Base-by-base conservation (phyloP, 2,113 vertebrate species). In the Carollia perspicillata region DNA sequence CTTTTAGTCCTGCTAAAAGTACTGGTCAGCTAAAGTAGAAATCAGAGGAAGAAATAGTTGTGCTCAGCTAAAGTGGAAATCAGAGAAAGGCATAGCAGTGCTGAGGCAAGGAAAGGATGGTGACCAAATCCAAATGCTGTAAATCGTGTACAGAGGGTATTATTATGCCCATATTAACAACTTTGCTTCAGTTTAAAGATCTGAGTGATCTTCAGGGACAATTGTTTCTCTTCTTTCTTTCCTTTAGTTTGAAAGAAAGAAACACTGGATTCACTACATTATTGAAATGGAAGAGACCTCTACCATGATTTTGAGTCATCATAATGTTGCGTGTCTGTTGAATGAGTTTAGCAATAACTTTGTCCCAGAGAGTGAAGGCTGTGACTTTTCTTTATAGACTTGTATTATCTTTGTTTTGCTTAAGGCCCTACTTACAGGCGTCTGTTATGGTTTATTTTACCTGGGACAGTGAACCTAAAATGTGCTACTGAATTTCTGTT, bases 391-490 rank as follows among this genome's bases (percentile, higher is more conserved):
- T 66, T 95, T 95, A 78, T 53, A 77, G 28, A 84, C 14, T 69
- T 90, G 9, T 66, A 53, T 96, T 60, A 80, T 89, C 92, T 89
- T 95, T 95, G 86, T 93, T 94, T 97, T 94, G 47, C 68, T 94
- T 93, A 68, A 81, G 35, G 81, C 26, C 14, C 33, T 90, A 49
- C 77, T 83, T 71, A 71, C 37, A 94, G 53, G 44, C 68, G 93
- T 97, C 89, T 95, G 78, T 95, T 97, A 51, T 86, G 60, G 40
- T 91, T 97, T 93, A 85, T 93, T 93, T 95, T 97, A 81, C 40
- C 90, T 84, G 69, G 26, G 58, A 81, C 26, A 93, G 37, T 89
- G 78, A 63, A 92, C 94, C 71, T 77, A 75, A 93, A 97, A 95
- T 92, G 87, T 84, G 58, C 58, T 94, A 90, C 75, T 84, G 60